Percentiles rank a stretch among this genome's conserved stretches.
These are phyloP conservation scores for Leptinotarsa lineolata DNA, from an alignment of 1,140 invertebrate genomes.

Conservation along the genomic window DNA sequence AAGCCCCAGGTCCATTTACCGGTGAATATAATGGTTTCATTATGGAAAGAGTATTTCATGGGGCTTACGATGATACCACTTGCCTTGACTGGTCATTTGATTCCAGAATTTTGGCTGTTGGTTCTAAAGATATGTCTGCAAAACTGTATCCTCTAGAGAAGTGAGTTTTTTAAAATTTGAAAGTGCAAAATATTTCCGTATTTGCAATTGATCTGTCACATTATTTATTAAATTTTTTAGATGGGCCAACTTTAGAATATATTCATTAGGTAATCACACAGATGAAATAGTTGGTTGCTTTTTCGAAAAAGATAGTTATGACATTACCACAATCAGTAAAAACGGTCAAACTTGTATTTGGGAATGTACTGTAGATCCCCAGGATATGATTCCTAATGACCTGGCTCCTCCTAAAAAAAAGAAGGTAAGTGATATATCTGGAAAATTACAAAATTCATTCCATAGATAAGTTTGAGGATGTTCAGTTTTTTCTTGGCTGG, in stretches of 20 bases:
- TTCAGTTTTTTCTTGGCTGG: too few species aligned
- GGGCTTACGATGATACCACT: conserved; percentile 78
- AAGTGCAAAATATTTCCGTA: too few species aligned
- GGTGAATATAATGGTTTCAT: conserved; percentile 88
- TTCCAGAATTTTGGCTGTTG: conserved; percentile 82
- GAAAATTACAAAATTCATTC: not conserved
- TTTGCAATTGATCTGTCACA: too few species aligned
- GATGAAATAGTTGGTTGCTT: conserved; percentile 82
- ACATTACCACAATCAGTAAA: conserved; percentile 76
- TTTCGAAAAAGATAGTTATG: conserved; percentile 85
- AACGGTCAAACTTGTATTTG: conserved; percentile 78
- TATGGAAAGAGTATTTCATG: conserved; percentile 81
- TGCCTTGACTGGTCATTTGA: conserved; percentile 91
- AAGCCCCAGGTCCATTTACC: conserved; percentile 76
- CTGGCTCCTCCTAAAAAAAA: conserved; percentile 50
- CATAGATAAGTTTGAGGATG: too few species aligned
- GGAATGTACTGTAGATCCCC: conserved; percentile 78
- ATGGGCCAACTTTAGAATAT: conserved; percentile 72
- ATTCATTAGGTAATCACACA: conserved; percentile 78
- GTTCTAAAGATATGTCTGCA: conserved; percentile 85
- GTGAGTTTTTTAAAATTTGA: conserved; percentile 44
- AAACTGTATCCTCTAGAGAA: conserved; percentile 78
- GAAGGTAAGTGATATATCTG: conserved; percentile 30
- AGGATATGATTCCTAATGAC: conserved; percentile 63
- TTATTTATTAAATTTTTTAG: conserved; percentile 31